A percentile compares a stretch with the other conserved stretches of the same genome.
Evolutionary conservation across 2,113 vertebrate genomes (phyloP).

Genomic region (Gnathochromis pfefferi): DNA sequence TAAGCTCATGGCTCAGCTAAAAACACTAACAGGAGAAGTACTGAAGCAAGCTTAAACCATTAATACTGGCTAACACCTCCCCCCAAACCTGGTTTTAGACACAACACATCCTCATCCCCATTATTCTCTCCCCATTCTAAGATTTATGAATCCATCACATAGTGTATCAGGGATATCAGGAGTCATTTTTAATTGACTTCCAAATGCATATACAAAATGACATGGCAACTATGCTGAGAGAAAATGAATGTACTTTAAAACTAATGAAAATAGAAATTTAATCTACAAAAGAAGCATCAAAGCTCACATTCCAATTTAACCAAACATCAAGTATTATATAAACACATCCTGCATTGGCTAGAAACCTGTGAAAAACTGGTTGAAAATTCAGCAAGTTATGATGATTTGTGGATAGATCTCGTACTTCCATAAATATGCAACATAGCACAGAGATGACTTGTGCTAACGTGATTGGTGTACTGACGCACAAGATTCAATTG

Average conservation of each 20-base stretch:
- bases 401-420: background rate
- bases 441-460: background rate
- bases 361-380: background rate
- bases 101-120: background rate
- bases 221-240: background rate
- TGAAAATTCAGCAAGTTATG: background rate
- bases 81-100: background rate
- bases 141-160: background rate
- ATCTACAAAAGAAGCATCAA: background rate
- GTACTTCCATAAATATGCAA: background rate
- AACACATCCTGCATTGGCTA: background rate
- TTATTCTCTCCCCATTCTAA: background rate
- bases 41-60: background rate
- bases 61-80: constrained; percentile 1
- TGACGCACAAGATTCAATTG: background rate
- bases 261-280: background rate
- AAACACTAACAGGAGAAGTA: constrained; percentile 15
- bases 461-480: background rate
- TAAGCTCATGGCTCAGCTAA: constrained; percentile 49
- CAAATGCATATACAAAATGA: background rate
- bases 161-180: background rate
- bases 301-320: background rate
- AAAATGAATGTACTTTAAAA: background rate
- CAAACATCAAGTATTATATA: background rate
- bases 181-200: background rate